Evolutionary conservation across 2,797 vertebrate genomes (phyloP), one percentile per base, ranked within the genome.

Genomic region (Merluccius polli): DNA sequence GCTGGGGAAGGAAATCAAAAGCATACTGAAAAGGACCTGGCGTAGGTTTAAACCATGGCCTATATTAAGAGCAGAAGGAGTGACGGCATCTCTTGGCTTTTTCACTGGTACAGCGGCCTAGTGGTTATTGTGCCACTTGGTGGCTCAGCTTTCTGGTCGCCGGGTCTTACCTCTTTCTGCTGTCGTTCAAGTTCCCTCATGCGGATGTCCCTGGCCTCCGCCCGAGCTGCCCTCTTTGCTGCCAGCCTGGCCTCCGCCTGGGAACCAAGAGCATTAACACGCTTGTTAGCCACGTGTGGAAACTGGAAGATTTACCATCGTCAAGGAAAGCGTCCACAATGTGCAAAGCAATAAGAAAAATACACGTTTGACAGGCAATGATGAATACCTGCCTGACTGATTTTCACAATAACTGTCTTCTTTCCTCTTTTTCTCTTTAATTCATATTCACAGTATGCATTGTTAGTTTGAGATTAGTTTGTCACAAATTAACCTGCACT

Each of bases 151-250:
- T 52, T 52, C 44, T 16, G 18, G 21, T 24, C 52, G 52, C n/a
- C 13, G 59, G 59, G 21, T 27, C 41, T 65, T 95, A 99, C 98
- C 97, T 99, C 97, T 94, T 95, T 98, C 71, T 99, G 97, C 68
- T 99, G 98, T 35, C 97, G 93, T 75, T 99, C 97, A 84, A 99
- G 92, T 88, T 99, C 98, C 89, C 93, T 94, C 97, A 99, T 99
- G 72, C 98, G 96, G 82, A 99, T 99, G 82, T 99, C 98, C 88
- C 98, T 95, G 73, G 98, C 98, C 91, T 99, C 98, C 15, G 98
- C 98, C 73, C 98, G 95, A 41, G 98, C 98, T 16, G 97, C 96
- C 77, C 98, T 93, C 86, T 98, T 99, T 5, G 98, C 97, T 74
- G 98, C 97, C 78, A 99, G 94, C 83, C 97, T 94, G 72, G 98